phyloP scores from a whole-genome alignment of 2,797 vertebrate species.

The Prunella strophiata region DNA sequence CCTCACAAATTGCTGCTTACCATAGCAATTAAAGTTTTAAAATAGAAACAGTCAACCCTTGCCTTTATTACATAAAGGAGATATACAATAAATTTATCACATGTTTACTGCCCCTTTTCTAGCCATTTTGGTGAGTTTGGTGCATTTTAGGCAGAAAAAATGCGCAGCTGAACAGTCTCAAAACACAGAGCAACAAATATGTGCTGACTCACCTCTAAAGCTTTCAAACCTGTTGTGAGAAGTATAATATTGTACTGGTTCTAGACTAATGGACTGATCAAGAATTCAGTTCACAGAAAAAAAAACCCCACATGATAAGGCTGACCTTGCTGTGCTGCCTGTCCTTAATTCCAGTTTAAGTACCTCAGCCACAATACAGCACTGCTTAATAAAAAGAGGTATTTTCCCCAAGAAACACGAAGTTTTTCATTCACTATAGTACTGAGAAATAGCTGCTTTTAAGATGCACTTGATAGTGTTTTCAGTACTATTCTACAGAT shows the following conservation, averaged over 20 bases:
- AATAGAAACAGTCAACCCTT: background rate
- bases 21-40: background rate
- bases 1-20: background rate
- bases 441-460: background rate
- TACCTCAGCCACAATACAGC: background rate
- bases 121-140: background rate
- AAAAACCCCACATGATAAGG: fast-evolving
- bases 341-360: background rate
- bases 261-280: background rate
- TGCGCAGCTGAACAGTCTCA: background rate
- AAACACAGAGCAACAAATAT: background rate
- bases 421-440: background rate
- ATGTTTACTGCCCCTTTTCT: background rate
- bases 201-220: background rate
- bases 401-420: fast-evolving
- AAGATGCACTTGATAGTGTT: background rate
- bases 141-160: background rate
- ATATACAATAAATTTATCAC: background rate
- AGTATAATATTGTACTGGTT: background rate
- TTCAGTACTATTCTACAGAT: background rate
- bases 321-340: background rate
- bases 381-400: background rate
- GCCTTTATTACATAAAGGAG: background rate
- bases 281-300: background rate
- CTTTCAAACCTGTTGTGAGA: background rate